phyloP scores from a whole-genome alignment of 2,113 vertebrate species.

The Gambusia holbrooki region DNA sequence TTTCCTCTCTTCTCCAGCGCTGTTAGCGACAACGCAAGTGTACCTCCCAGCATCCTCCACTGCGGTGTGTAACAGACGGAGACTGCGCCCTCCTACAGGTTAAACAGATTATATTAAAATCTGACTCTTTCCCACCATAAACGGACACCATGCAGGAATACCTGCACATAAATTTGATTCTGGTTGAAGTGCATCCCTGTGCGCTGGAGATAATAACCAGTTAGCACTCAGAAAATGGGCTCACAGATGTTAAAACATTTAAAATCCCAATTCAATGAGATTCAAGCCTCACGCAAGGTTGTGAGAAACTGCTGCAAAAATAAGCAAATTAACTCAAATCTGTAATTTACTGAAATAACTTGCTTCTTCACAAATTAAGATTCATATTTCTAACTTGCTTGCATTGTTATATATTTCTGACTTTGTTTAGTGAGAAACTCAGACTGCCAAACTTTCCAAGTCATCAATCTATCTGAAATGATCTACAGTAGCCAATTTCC shows the following conservation, averaged over 20 bases:
- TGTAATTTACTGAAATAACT: neutral
- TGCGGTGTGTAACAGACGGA: constrained; percentile 83
- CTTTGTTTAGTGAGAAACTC: no score
- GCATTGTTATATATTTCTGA: no score
- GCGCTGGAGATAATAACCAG: constrained; percentile 10
- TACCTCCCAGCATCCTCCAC: constrained; percentile 86
- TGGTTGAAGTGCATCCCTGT: neutral
- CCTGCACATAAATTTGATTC: neutral
- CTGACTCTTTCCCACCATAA: neutral
- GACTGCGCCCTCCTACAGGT: constrained; percentile 84
- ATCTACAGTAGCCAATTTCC: no score
- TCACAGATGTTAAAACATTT: constrained; percentile 42
- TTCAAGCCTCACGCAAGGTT: neutral
- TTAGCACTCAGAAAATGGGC: constrained; percentile 2
- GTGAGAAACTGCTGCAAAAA: no score
- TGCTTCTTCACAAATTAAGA: neutral
- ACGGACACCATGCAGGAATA: neutral
- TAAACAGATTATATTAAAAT: constrained; percentile 5
- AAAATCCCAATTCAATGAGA: neutral
- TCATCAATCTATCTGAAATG: no score
- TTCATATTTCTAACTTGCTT: no score
- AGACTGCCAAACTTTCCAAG: no score
- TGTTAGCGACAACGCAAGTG: constrained; percentile 88
- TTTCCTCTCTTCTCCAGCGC: constrained; percentile 89
- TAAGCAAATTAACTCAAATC: no score